phyloP scores from a whole-genome alignment of 2,797 vertebrate genomes.

The Coluber constrictor region DNA sequence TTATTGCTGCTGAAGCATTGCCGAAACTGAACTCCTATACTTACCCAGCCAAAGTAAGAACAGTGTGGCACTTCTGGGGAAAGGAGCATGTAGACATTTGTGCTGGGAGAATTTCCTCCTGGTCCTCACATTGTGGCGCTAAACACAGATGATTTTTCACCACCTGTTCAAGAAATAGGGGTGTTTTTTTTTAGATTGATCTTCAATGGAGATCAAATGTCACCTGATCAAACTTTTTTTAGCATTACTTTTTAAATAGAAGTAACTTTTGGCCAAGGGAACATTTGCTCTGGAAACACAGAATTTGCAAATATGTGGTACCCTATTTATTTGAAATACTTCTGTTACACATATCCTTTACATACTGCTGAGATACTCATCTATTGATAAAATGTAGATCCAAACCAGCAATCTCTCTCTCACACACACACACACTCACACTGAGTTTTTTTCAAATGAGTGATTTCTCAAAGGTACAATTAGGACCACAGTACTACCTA shows the following conservation, averaged over 20 bases:
- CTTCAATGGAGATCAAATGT: background rate
- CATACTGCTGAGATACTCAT: background rate
- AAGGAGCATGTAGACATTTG: background rate
- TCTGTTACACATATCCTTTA: background rate
- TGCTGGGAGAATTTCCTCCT: background rate
- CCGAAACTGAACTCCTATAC: background rate
- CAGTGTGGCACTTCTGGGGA: background rate
- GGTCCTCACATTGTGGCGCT: background rate
- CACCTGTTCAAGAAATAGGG: background rate
- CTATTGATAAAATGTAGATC: background rate
- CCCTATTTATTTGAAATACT: background rate
- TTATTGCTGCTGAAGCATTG: background rate
- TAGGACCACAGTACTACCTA: background rate
- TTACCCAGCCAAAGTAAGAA: background rate
- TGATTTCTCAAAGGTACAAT: background rate
- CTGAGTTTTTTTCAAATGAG: background rate
- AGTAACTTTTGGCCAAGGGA: background rate
- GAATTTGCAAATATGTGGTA: background rate
- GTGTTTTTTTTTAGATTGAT: background rate
- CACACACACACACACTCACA: too few species aligned
- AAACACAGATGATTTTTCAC: background rate
- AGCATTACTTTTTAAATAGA: background rate
- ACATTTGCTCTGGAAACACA: background rate
- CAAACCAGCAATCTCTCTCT: rapidly evolving
- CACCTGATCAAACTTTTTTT: background rate